Conservation (phyloP, 2,797 vertebrate genomes). For the Dallia pectoralis region DNA sequence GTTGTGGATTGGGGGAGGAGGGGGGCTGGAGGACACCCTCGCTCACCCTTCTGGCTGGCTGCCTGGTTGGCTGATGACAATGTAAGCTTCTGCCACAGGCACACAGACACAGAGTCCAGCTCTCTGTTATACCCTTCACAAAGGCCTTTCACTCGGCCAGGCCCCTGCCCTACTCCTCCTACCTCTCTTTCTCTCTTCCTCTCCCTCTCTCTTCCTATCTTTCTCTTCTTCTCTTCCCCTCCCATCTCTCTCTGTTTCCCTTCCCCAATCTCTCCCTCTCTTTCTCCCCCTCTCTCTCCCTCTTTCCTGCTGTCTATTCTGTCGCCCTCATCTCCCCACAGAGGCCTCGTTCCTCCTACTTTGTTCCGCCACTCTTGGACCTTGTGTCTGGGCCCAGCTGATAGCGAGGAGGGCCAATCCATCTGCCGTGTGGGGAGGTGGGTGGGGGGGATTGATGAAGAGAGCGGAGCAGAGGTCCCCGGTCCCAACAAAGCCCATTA, state of each 20-base stretch:
- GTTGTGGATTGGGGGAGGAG: slow-evolving; percentile 28
- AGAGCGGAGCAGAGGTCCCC: slow-evolving; percentile 77
- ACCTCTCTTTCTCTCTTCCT: slow-evolving; percentile 45
- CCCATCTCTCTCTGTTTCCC: no score
- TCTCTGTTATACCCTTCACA: slow-evolving; percentile 66
- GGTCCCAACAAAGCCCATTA: slow-evolving; percentile 82
- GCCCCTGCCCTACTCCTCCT: slow-evolving; percentile 50
- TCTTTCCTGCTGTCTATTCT: slow-evolving; percentile 41
- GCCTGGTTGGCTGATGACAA: slow-evolving; percentile 69
- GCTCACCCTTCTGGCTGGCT: slow-evolving; percentile 58
- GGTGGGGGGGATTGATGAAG: slow-evolving; percentile 48
- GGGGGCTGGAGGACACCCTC: slow-evolving; percentile 48
- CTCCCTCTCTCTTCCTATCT: slow-evolving; percentile 39
- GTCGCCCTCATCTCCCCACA: slow-evolving; percentile 57
- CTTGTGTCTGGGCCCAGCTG: slow-evolving; percentile 74
- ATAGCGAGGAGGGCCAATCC: slow-evolving; percentile 79
- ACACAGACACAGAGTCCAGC: slow-evolving; percentile 70
- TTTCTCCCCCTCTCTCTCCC: slow-evolving; percentile 38
- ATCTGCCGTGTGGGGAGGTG: slow-evolving; percentile 68
- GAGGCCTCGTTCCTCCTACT: slow-evolving; percentile 79
- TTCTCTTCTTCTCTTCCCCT: slow-evolving; percentile 37
- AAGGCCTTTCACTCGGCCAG: slow-evolving; percentile 66
- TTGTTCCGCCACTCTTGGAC: slow-evolving; percentile 76
- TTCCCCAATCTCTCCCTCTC: slow-evolving; percentile 49
- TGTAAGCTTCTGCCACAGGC: slow-evolving; percentile 68